A percentile compares a stretch with the other conserved stretches of the same genome.
These are phyloP conservation scores for Plecturocebus donacophilus DNA, from an alignment of 2,113 vertebrate species.

Conservation along the genomic window DNA sequence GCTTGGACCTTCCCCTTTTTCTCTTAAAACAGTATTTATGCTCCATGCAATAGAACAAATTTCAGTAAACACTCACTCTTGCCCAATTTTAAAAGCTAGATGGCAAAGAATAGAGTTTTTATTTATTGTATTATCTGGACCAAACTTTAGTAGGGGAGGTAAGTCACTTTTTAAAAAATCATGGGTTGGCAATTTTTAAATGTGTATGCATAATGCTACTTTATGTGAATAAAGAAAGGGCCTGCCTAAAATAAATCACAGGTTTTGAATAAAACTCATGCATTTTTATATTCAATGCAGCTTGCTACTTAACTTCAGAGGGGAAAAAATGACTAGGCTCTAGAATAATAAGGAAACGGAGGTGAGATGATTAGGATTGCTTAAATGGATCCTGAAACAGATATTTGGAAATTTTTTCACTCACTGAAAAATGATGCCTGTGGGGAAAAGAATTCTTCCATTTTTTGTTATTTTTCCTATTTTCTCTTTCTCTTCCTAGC, in stretches of 20 bases:
- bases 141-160: not conserved
- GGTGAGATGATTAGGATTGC: not conserved
- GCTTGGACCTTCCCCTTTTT: not conserved
- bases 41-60: not conserved
- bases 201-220: not conserved
- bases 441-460: not conserved
- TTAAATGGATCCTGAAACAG: not conserved
- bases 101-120: not conserved
- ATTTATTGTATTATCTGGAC: not conserved
- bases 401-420: not conserved
- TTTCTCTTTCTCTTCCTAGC: not conserved
- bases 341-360: not conserved
- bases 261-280: conserved; percentile 29
- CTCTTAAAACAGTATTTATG: not conserved
- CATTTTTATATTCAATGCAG: not conserved
- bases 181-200: not conserved
- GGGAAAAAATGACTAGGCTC: not conserved
- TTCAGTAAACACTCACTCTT: not conserved
- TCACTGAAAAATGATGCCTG: not conserved
- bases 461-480: not conserved
- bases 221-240: conserved; percentile 7
- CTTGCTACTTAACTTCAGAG: not conserved
- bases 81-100: not conserved
- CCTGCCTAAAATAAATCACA: not conserved
- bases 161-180: not conserved